Evolutionary conservation across 2,888 invertebrate species (phyloP), one percentile per base, ranked within the genome.

Genomic region (Dynastes hyllus): DNA sequence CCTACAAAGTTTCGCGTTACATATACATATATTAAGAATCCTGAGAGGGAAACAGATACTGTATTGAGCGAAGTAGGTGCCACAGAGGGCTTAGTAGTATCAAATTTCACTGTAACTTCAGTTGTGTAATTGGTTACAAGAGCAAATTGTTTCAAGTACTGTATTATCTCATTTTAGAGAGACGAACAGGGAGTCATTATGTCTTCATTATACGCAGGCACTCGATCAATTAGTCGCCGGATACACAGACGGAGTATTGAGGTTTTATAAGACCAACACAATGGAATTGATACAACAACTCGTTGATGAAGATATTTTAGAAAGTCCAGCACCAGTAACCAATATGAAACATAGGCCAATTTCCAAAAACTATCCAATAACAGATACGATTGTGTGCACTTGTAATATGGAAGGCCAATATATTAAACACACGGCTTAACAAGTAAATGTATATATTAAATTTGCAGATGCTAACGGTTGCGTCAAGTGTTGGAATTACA

Each of bases 401-500:
- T 93, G 93, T 93, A 87, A 91, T 91, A 88, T 82, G 6, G 2
- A 69, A 45, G 8, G 11, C 45, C 11, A 45, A 45, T 8, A 8
- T 45, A 45, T 8, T 11, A 11, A 45, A 8, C 2, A 2, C 8
- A 11, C 11, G 8, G 11, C 2, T 45, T 37, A 8, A 45, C 11
- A 8, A 45, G 9, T 45, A 45, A 45, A 45, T 45, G 4, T 5
- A 8, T 45, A 45, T 45, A 45, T 45, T 45, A 45, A 13, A 13
- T 51, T 76, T 88, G 69, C 84, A 93, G 94, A 94, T 90, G 91
- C 92, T 2, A 92, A 92, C 83, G 94, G 94, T 53, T 91, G 90
- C 84, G 91, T 94, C 6, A 94, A 93, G 88, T 92, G 92, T 84
- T 94, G 93, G 93, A 92, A 93, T 86, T 93, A 92, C 85, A 91